Base-by-base conservation (phyloP, 2,888 invertebrate genomes). In the Pomacea canaliculata region DNA sequence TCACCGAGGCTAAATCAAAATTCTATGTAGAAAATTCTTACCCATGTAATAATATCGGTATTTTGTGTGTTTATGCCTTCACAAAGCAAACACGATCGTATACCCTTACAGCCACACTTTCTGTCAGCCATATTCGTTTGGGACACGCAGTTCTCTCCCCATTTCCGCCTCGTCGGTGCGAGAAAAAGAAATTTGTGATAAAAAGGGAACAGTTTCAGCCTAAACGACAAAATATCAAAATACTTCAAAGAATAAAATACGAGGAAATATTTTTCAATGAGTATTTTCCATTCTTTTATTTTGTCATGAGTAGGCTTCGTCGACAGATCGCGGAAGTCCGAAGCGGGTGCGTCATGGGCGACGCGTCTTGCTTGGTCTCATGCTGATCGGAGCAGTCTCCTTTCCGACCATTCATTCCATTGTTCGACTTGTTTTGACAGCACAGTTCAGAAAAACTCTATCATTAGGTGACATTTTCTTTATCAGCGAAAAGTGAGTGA, bases 31-130 rank as follows among this genome's bases (percentile, higher is more conserved):
- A 56, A 16, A 2, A 13, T 10, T 13, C 68, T 37, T 37, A 66
- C 56, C 19, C 3, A 48, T 27, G 8, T 49, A 56, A n/a, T 56
- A 66, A 72, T 12, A 27, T 13, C 8, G 69, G 37, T 19, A 46
- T 48, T 12, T 91, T 93, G 13, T 83, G 86, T 66, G 16, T 56
- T 81, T 93, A 94, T 92, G 67, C 93, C 92, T 92, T 97, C 96
- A 91, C 98, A 98, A 78, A 95, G 91, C 46, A 96, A 92, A 90
- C 98, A 98, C 3, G 96, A 96, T 83, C 98, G 93, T 82, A 95
- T 94, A 5, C 97, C 96, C 92, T 98, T 98, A 89, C 98, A 98
- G 65, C 97, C 97, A 91, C 98, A 98, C 10, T 19, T 7, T 8
- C 67, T 59, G 46, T 73, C 67, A 18, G 73, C 66, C 73, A 73